These are phyloP conservation scores for Remorina albescens DNA, from an alignment of 2,797 vertebrate genomes.

Conservation along the genomic window DNA sequence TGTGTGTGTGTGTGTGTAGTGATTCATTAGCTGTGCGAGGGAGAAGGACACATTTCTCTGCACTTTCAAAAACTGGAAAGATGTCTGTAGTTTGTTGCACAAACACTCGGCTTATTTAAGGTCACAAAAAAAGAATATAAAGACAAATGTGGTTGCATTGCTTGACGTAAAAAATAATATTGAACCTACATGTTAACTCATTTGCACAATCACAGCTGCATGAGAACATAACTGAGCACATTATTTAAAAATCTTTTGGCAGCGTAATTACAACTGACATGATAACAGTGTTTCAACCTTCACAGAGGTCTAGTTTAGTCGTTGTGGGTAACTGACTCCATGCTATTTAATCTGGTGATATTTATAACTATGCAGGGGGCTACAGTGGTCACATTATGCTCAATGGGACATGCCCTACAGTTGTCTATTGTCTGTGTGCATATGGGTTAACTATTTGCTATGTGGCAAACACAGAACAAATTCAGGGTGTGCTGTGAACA, in stretches of 20 bases:
- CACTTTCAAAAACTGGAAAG: slow-evolving; percentile 38
- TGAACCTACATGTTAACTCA: not conserved
- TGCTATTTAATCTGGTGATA: slow-evolving; percentile 34
- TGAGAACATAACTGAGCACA: not conserved
- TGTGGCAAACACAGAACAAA: not conserved
- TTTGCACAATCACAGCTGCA: not conserved
- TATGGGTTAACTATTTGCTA: not conserved
- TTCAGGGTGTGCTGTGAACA: slow-evolving; percentile 3
- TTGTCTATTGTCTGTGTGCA: not conserved
- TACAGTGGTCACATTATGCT: slow-evolving; percentile 30
- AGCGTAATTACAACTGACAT: slow-evolving; percentile 34
- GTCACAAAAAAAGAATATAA: slow-evolving; percentile 33
- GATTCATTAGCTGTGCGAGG: slow-evolving; percentile 70
- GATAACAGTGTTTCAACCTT: slow-evolving; percentile 48
- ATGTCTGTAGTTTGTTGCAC: slow-evolving; percentile 34
- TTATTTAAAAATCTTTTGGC: slow-evolving; percentile 29
- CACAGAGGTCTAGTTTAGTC: slow-evolving; percentile 38
- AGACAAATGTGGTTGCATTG: slow-evolving; percentile 25
- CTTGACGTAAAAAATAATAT: slow-evolving; percentile 11
- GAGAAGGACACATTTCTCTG: slow-evolving; percentile 30
- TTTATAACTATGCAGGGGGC: slow-evolving; percentile 34
- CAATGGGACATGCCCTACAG: slow-evolving; percentile 9
- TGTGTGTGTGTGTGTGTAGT: slow-evolving; percentile 21
- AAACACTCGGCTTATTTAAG: slow-evolving; percentile 25
- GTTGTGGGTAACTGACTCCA: slow-evolving; percentile 48